Evolutionary conservation across 2,888 invertebrate species (phyloP).

Genomic region (Andricus curvator): DNA sequence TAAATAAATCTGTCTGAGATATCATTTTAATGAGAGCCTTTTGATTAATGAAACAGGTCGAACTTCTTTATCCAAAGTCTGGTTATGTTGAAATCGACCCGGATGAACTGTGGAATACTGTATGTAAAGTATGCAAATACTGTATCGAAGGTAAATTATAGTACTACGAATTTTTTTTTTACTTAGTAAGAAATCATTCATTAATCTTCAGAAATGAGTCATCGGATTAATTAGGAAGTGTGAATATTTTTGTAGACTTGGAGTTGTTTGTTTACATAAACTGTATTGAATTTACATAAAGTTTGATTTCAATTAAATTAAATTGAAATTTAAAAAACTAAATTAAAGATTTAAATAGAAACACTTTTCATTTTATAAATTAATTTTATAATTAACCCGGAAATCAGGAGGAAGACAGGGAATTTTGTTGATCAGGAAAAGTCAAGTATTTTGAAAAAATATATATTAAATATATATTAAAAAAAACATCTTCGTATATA

Average conservation of each 20-base stretch:
- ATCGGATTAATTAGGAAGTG: not conserved
- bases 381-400: too few species aligned
- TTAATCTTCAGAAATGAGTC: not conserved
- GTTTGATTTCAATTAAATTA: too few species aligned
- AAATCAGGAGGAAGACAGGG: too few species aligned
- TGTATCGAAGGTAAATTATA: constrained; percentile 84
- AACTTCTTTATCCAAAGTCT: constrained; percentile 87
- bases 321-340: too few species aligned
- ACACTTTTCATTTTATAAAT: too few species aligned
- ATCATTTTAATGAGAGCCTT: not conserved
- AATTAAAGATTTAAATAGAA: too few species aligned
- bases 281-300: not conserved
- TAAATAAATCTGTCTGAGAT: not conserved
- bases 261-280: not conserved
- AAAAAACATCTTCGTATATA: too few species aligned
- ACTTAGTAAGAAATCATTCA: not conserved
- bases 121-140: constrained; percentile 84
- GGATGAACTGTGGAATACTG: constrained; percentile 86
- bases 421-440: too few species aligned
- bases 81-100: constrained; percentile 95
- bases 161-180: too few species aligned
- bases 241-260: not conserved
- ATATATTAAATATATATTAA: too few species aligned
- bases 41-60: constrained; percentile 81
- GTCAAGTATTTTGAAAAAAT: too few species aligned